Evolutionary conservation across 2,113 vertebrate genomes (phyloP), one percentile per base, ranked within the genome.

Genomic region (Phalacrocorax aristotelis): DNA sequence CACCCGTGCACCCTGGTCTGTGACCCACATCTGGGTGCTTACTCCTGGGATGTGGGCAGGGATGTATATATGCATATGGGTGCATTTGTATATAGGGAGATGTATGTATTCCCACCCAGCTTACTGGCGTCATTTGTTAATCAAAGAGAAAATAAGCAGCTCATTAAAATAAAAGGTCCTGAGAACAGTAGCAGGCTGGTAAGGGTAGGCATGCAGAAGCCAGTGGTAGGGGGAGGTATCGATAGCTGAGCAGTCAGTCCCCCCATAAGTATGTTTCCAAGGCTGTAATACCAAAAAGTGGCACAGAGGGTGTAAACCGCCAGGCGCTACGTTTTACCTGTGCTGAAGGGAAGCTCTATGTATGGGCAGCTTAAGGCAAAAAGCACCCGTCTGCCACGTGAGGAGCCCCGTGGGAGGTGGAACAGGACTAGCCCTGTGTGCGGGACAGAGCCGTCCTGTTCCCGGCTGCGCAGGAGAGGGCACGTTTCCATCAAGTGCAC

Each of bases 61-160:
- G 49, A 16, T 29, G 23, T n/a, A 19, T 23, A 1, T 12, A 10
- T 10, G 4, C 0, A 0, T 16, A n/a, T 42, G 25, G 1, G 0
- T 46, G 25, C 2, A 0, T 49, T 3, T 30, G 4, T 19, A 3
- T 10, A 23, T 13, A 64, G n/a, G 38, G 51, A 82, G 30, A 36
- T 57, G 44, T 4, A 25, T 15, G 13, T 17, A 9, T 86, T 95
- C 49, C 71, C 19, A 11, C 54, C 8, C 36, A 65, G 58, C 15
- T 83, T 72, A 52, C 61, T 76, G 42, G 36, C 36, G 16, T 78
- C 66, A 36, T 49, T 83, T 49, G 29, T 75, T 60, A 54, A 82
- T 66, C 51, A 57, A 82, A 71, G 69, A 70, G 72, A 84, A 95
- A 85, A 88, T 32, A 40, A 84, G 49, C 66, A 52, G 19, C 54